Base-by-base conservation (phyloP, 2,888 invertebrate species). In the Ophioninae sp. region DNA sequence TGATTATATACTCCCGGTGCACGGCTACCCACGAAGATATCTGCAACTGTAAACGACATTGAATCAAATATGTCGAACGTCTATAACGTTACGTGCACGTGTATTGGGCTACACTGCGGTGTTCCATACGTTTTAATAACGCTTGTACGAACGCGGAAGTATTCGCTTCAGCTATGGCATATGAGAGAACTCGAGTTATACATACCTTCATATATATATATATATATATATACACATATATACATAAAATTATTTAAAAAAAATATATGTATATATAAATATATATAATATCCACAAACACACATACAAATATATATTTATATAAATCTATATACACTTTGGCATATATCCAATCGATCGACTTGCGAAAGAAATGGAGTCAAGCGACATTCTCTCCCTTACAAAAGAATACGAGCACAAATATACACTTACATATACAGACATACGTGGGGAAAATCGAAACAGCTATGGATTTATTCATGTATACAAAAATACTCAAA, bases 141-240 rank as follows among this genome's bases (percentile, higher is more conserved):
- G 85, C 85, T 83, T 41, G 69, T 79, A 85, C 81, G 86, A 87
- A 88, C 86, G 87, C 88, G 88, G 88, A 88, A 88, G 87, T 87
- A 83, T 86, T 87, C 77, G 86, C 86, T 85, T 85, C 85, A 86
- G 81, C 82, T 84, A 50, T 84, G 83, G 86, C 79, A 70, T 81
- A 77, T 74, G 83, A 81, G 84, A 78, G 61, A 64, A 79, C 73
- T 80, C 80, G 76, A 78, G 82, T 81, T 80, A 75, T 17, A 17
- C 5, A 17, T 82, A 82, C 76, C 41, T 44, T n/a, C 17, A 50
- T 13, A 10, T 50, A 50, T 50, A 50, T 50, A 50, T 50, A 50
- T 50, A 50, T 17, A 20, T 44, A 67, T 67, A 67, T 41, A 20
- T 67, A 67, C 41, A 67, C 7, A 59, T 41, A 41, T 41, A 41